A percentile compares a stretch with the other conserved stretches of the same genome.
These are phyloP conservation scores for Plectropomus leopardus DNA, from an alignment of 2,113 vertebrate genomes.

Conservation along the genomic window DNA sequence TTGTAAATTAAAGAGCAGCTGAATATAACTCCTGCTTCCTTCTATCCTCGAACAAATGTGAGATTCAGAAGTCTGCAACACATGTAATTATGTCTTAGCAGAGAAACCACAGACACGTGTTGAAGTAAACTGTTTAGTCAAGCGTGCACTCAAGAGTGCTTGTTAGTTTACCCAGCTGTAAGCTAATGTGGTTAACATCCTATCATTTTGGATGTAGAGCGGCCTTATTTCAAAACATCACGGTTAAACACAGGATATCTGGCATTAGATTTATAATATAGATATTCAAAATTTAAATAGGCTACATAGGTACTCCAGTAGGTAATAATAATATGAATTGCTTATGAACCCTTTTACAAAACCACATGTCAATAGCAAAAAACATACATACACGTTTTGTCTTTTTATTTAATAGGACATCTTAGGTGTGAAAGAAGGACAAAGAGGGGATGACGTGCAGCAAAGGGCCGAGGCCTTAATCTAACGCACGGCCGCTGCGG, in stretches of 20 bases:
- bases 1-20: constrained; percentile 35
- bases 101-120: constrained; percentile 61
- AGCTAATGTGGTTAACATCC: constrained; percentile 46
- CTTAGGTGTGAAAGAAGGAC: too few species aligned
- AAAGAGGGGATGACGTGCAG: too few species aligned
- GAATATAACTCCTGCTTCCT: constrained; percentile 1
- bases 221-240: constrained; percentile 20
- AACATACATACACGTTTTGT: neutral
- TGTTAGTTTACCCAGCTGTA: constrained; percentile 61
- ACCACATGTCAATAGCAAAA: neutral
- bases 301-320: neutral
- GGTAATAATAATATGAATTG: neutral
- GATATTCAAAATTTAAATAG: constrained; percentile 17
- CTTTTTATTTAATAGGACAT: too few species aligned
- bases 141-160: constrained; percentile 30
- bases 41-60: constrained; percentile 42
- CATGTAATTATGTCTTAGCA: constrained; percentile 62
- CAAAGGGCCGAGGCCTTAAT: too few species aligned
- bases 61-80: constrained; percentile 46
- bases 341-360: neutral
- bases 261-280: constrained; percentile 11
- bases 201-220: constrained; percentile 52
- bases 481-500: too few species aligned
- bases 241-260: constrained; percentile 1
- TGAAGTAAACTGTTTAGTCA: constrained; percentile 64